phyloP scores from a whole-genome alignment of 2,888 invertebrate species.

The Polyommatus iphigenia region DNA sequence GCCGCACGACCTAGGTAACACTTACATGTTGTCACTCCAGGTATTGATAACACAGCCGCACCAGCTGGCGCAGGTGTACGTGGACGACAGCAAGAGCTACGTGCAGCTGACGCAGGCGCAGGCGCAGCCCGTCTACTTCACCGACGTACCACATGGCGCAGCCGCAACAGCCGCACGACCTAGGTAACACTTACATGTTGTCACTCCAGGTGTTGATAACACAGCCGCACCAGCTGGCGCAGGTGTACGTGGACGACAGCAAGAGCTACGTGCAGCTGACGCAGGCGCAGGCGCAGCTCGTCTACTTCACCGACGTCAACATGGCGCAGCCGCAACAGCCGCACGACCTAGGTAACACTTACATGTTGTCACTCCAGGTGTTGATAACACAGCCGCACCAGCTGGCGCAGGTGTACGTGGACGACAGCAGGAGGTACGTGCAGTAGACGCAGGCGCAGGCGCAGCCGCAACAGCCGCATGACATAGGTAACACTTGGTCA shows the following conservation, averaged over 20 bases:
- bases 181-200: conserved; percentile 50
- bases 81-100: conserved; percentile 61
- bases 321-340: conserved; percentile 60
- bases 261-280: conserved; percentile 54
- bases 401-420: too few species aligned
- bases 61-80: conserved; percentile 46
- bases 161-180: conserved; percentile 56
- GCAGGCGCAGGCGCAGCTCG: conserved; percentile 47
- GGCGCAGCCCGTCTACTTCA: conserved; percentile 60
- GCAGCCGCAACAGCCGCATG: too few species aligned
- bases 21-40: neutral
- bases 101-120: conserved; percentile 41
- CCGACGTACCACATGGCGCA: conserved; percentile 62
- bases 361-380: too few species aligned
- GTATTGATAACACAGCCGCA: conserved; percentile 3
- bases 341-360: conserved; percentile 53
- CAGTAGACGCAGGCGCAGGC: too few species aligned
- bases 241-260: conserved; percentile 56
- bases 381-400: too few species aligned
- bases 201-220: neutral
- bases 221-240: conserved; percentile 34
- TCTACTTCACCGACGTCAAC: conserved; percentile 65
- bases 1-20: conserved; percentile 59
- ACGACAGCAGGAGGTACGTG: too few species aligned
- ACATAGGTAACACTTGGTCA: too few species aligned